phyloP scores from a whole-genome alignment of 2,113 vertebrate species.

The Antennarius striatus region DNA sequence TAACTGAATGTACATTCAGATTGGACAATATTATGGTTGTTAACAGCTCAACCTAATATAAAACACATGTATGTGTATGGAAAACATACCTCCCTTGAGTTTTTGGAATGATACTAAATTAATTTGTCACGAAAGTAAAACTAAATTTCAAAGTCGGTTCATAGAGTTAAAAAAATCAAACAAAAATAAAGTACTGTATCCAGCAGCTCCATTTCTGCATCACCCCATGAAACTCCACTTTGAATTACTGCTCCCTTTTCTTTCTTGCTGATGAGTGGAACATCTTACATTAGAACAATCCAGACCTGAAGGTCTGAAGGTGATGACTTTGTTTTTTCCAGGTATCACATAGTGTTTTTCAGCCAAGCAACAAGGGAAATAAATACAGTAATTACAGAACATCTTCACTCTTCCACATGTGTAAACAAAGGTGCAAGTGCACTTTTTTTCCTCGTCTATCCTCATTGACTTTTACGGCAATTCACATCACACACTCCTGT shows the following conservation, averaged over 20 bases:
- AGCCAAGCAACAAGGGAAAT: conserved; percentile 13
- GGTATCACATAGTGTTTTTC: conserved; percentile 3
- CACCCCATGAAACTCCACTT: not conserved
- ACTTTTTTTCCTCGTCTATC: not conserved
- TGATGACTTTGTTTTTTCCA: not conserved
- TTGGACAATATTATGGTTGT: no score
- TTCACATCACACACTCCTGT: not conserved
- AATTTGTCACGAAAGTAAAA: no score
- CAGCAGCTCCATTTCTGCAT: not conserved
- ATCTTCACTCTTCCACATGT: not conserved
- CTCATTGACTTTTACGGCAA: conserved; percentile 16
- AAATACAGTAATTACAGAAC: conserved; percentile 10
- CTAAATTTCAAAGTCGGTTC: no score
- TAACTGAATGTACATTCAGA: no score
- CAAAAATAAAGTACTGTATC: no score
- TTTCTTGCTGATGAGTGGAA: conserved; percentile 15
- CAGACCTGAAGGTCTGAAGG: conserved; percentile 16
- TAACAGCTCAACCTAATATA: no score
- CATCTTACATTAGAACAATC: conserved; percentile 14
- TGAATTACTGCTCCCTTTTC: conserved; percentile 16
- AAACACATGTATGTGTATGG: no score
- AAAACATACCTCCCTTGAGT: no score
- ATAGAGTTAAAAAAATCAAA: no score
- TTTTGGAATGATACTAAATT: no score
- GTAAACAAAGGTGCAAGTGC: not conserved